Conservation (phyloP, 2,888 invertebrate species). For the Drosophila rubida region DNA sequence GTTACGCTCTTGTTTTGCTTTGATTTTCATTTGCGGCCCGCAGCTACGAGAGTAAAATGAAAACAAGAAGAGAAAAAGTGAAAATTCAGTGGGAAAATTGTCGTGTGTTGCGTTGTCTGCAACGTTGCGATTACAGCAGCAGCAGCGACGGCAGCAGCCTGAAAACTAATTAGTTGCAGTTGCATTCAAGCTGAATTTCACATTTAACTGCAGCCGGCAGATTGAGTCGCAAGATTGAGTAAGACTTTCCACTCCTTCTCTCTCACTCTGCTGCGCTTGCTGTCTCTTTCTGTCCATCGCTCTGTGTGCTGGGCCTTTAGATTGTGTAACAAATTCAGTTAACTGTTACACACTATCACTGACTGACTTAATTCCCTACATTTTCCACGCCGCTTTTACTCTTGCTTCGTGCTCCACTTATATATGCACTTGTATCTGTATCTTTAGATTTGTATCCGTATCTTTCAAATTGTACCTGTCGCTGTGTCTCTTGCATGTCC, state of each 20-base stretch:
- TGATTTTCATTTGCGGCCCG: constrained; percentile 59
- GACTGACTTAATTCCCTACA: constrained; percentile 80
- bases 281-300: neutral
- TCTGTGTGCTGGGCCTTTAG: constrained; percentile 23
- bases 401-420: constrained; percentile 1
- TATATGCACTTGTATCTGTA: constrained; percentile 12
- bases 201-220: constrained; percentile 44
- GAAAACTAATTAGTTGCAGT: constrained; percentile 77
- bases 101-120: constrained; percentile 59
- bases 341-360: constrained; percentile 76
- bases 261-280: constrained; percentile 12
- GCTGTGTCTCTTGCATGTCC: constrained; percentile 25
- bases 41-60: constrained; percentile 35
- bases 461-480: constrained; percentile 6
- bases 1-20: constrained; percentile 45
- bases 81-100: constrained; percentile 78
- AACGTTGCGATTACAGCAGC: constrained; percentile 60
- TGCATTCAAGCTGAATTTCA: constrained; percentile 70
- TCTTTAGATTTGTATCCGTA: constrained; percentile 11
- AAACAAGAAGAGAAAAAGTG: constrained; percentile 60
- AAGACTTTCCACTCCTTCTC: constrained; percentile 52
- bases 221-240: constrained; percentile 57
- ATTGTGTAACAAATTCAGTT: constrained; percentile 80
- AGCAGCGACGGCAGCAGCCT: constrained; percentile 29
- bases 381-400: constrained; percentile 33